Evolutionary conservation across 1,140 invertebrate genomes (phyloP), one percentile per base, ranked within the genome.

Genomic region (Scaptomyza pallida): DNA sequence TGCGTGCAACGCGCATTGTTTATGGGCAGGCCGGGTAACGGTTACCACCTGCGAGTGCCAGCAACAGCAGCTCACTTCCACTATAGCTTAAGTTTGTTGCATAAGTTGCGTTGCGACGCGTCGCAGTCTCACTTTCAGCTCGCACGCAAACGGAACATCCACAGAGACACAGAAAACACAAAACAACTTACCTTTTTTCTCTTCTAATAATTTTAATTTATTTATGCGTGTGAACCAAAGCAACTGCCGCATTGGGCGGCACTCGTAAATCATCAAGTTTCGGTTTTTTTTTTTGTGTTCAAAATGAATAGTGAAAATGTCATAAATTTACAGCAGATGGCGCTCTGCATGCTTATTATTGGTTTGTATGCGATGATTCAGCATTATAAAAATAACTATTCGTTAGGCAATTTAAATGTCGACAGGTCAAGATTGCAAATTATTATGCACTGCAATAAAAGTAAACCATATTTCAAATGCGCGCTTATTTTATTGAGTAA

Each of bases 211-310:
- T 68, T 78, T 59, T 26, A 76, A 73, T 65, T 77, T 81, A 68
- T 80, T 86, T 80, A 74, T 86, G 80, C 77, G 81, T 85, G 81
- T 86, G 80, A 85, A 86, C 55, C 52, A 37, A 65, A 41, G 6
- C 62, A 47, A 40, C 52, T 15, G 40, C 15, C 65, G 55, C 21
- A 12, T 45, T 41, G 30, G 59, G 43, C 45, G 30, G 12, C 41
- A 40, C 55, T 63, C 73, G 70, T 85, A 80, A 80, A 86, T 80
- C 47, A 67, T 67, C 16, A 44, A 43, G 30, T 19, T 37, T 44
- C 44, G 60, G 51, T 72, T 57, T 52, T 30, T 44, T 47, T 72
- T 57, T 52, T 30, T 44, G 56, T 65, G 68, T 23, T 54, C 37
- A 52, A 37, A 44, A 10, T 30, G 45, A 67, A 62, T 64, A 62